Base-by-base conservation (phyloP, 92 coral and sea anemone genomes). In the Chrysogorgia sp. region DNA sequence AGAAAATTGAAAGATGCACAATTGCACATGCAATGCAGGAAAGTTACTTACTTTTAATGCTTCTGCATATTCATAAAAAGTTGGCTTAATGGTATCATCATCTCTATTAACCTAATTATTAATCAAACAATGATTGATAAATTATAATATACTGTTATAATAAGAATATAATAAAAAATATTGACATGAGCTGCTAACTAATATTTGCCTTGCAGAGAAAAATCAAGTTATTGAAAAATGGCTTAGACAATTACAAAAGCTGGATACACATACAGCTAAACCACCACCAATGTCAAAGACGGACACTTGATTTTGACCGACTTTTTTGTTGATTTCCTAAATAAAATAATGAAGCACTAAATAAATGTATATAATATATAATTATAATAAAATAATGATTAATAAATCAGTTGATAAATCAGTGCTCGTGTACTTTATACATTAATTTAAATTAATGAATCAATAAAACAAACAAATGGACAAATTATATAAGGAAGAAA, bases 201-300 rank as follows among this genome's bases (percentile, higher is more conserved):
- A 20, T 58, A 26, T n/a, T n/a, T 12, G 20, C 8, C 64, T 58
- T 20, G 20, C 25, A 75, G 14, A 43, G 10, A 9, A 17, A 20
- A 17, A 52, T 17, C 7, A 52, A 52, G 59, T 5, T 23, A 19
- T 29, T 17, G 1, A 17, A n/a, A 21, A 40, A 20, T 19, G n/a
- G 25, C 10, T 69, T 9, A 5, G 21, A 28, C 19, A 9, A 47
- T 67, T 10, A 25, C n/a, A n/a, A n/a, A n/a, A n/a, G n/a, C 17
- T 40, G 19, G 21, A 17, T 33, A 21, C 5, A 81, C 84, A 84
- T 69, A 90, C 96, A 34, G 75, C 74, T 63, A 88, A 66, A 26
- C 97, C 97, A 19, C 97, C 97, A 6, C 97, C 97, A 60, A 93
- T 93, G 60, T 93, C 96, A 62, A 93, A 86, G 14, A 88, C 87